These are phyloP conservation scores for Lynx canadensis DNA, from an alignment of 2,113 vertebrate genomes.

Conservation along the genomic window DNA sequence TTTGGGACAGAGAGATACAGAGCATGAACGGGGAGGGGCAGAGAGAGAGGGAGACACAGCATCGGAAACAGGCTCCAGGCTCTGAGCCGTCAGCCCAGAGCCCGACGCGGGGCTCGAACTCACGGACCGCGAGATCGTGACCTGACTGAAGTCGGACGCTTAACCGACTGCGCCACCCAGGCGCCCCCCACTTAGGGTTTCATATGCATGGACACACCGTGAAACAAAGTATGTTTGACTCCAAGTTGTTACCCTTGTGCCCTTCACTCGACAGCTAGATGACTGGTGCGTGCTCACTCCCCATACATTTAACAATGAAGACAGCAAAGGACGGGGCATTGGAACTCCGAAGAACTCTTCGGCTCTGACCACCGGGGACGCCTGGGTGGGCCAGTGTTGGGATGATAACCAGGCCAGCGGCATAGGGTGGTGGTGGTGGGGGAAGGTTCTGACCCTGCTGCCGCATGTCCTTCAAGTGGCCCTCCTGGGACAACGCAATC, in stretches of 20 bases:
- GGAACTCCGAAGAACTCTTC: neutral
- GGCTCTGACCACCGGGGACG: neutral
- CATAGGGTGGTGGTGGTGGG: too few species aligned
- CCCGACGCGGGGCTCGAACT: too few species aligned
- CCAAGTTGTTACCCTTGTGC: neutral
- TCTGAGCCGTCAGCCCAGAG: too few species aligned
- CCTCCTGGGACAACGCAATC: rapidly evolving
- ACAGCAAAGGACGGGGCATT: neutral
- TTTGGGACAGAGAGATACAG: too few species aligned
- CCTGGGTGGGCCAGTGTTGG: neutral
- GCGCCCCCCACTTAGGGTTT: neutral
- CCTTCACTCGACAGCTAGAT: neutral
- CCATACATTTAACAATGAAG: neutral
- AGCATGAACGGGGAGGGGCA: too few species aligned
- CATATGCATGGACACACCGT: neutral
- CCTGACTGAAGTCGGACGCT: too few species aligned
- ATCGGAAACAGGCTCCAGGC: too few species aligned
- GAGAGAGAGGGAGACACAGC: too few species aligned
- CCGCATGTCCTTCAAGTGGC: rapidly evolving
- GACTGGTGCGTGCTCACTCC: neutral
- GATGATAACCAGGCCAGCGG: neutral
- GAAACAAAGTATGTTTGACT: neutral
- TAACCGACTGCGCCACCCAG: too few species aligned
- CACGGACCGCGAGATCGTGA: too few species aligned
- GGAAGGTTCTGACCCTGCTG: rapidly evolving